Evolutionary conservation across 2,113 vertebrate genomes (phyloP), one percentile per base, ranked within the genome.

Genomic region (Boleophthalmus pectinirostris): DNA sequence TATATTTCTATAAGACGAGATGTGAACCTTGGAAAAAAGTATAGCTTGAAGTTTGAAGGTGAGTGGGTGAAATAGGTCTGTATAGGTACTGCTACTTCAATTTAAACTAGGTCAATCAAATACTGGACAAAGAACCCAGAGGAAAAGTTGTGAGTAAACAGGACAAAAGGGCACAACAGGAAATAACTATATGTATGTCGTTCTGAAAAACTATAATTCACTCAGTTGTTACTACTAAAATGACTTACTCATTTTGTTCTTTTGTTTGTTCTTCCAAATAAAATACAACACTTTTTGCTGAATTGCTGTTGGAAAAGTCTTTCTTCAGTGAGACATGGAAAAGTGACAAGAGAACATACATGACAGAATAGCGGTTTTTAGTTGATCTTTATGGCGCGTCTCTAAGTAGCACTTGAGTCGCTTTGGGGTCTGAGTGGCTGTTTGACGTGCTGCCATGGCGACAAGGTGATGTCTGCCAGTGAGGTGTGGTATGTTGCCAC

Each of bases 361-460:
- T 58, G 20, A 46, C 46, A 64, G 2, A 15, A 43, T 18, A 5
- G 20, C 14, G 20, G 47, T 69, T 58, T 68, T 23, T 66, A 56
- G 60, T 43, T 56, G 46, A 23, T 61, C 23, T 33, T 35, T 56
- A 75, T 25, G 54, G 35, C 20, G 13, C 47, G 54, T 65, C 25
- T 73, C 45, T 38, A 65, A 67, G 51, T 60, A 73, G 60, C 49
- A 72, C 72, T 79, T 54, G 65, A 20, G 13, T 23, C 61, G 69
- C 68, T 68, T 81, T 68, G 49, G 45, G 67, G 73, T 66, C 54
- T 47, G 35, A 47, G 20, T 13, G 47, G 58, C 60, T 45, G 65
- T 82, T 76, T 83, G 77, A 85, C 77, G 68, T 69, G 79, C 72
- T 76, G 20, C 77, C 74, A 85, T 80, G 70, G 80, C 68, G 74